Evolutionary conservation across 2,888 invertebrate species (phyloP), one percentile per base, ranked within the genome.

Genomic region (Conops quadrifasciatus): DNA sequence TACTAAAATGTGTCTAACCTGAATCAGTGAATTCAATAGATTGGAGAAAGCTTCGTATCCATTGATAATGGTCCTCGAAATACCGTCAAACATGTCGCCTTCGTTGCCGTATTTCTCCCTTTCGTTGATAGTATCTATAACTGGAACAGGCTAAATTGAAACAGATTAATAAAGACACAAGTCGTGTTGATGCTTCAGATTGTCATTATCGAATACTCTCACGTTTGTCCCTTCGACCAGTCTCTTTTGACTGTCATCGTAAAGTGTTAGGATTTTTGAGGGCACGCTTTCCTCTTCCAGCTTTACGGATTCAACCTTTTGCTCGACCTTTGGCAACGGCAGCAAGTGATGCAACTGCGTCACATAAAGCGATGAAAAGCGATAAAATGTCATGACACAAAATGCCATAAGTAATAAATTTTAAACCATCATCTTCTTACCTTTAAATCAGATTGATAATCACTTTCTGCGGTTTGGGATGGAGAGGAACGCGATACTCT

Each of bases 41-140:
- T 90, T 91, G 43, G 91, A 90, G 53, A 93, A 82, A 4, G 89
- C 89, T 77, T 92, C 92, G 71, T 91, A 90, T 7, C 92, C 91
- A 36, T 88, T 89, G 2, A 94, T 90, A 30, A 94, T 78, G 0
- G 89, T 88, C 70, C 88, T 88, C 0, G 92, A 91, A 30, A 92
- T 84, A 19, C 86, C 86, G 72, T 89, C 89, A 76, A 91, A 91
- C 80, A 89, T 90, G 77, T 91, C 92, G 60, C 86, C 94, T 66
- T 87, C 88, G 80, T 94, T 94, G 24, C 94, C 94, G 81, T 92
- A 94, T 80, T 93, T 94, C 66, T 94, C 93, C 66, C 91, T 88
- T 82, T 94, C 93, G 58, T 85, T 87, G 76, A 93, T 91, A n/a
- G 89, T 89, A 78, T 94, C 94, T 28, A 94, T 89, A 72, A 94